phyloP scores from a whole-genome alignment of 2,113 vertebrate species.

The Craseonycteris thonglongyai region DNA sequence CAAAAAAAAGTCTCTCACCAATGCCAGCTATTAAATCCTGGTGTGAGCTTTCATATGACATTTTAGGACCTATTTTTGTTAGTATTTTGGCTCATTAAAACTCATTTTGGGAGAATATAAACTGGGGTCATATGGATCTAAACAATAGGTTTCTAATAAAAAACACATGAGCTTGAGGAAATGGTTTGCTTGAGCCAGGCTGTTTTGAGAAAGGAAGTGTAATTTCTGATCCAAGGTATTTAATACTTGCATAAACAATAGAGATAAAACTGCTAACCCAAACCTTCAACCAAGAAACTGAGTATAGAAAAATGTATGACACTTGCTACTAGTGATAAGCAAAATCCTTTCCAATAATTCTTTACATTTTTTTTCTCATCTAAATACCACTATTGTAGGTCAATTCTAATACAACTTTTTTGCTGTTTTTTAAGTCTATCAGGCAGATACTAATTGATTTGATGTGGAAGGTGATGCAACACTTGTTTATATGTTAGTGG shows the following conservation, averaged over 20 bases:
- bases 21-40: not conserved
- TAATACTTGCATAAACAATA: not conserved
- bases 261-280: not conserved
- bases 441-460: not conserved
- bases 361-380: not conserved
- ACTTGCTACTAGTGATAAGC: not conserved
- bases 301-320: not conserved
- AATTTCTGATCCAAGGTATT: not conserved
- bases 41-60: not conserved
- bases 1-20: too few relatives aligned
- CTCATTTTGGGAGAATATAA: conserved; percentile 17
- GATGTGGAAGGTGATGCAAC: not conserved
- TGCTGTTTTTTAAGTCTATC: not conserved
- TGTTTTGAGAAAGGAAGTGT: not conserved
- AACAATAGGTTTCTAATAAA: not conserved
- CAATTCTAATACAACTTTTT: not conserved
- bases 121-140: not conserved
- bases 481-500: not conserved
- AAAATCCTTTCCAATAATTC: not conserved
- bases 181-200: not conserved
- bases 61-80: not conserved
- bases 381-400: not conserved
- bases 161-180: not conserved
- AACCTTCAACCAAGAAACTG: not conserved
- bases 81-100: not conserved